Percentiles rank a stretch among this genome's conserved stretches.
phyloP scores from a whole-genome alignment of 2,797 vertebrate genomes.

The Poecilia wingei region DNA sequence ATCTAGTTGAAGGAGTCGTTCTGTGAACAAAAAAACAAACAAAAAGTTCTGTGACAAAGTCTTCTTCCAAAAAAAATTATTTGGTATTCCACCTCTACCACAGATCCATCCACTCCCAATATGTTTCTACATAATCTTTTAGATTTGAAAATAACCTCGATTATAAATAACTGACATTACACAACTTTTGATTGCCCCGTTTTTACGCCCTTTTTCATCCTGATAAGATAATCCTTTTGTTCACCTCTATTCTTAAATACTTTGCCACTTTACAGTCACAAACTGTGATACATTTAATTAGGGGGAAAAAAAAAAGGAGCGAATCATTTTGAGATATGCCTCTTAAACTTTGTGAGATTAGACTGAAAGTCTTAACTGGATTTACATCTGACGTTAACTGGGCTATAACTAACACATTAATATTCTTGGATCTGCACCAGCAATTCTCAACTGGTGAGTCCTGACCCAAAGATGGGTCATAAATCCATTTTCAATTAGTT shows the following conservation, averaged over 20 bases:
- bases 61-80: neutral
- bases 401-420: neutral
- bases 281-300: neutral
- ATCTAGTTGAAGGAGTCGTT: slow-evolving; percentile 90
- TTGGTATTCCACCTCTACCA: neutral
- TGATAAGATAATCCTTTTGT: neutral
- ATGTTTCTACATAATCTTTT: neutral
- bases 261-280: neutral
- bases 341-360: neutral
- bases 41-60: neutral
- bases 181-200: neutral
- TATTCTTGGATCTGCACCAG: neutral
- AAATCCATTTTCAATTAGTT: neutral
- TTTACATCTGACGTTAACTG: neutral
- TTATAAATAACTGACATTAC: neutral
- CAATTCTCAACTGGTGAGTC: neutral
- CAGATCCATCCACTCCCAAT: neutral
- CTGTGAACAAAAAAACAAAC: slow-evolving; percentile 68
- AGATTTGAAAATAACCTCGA: neutral
- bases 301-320: neutral
- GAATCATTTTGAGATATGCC: neutral
- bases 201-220: neutral
- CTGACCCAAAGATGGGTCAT: neutral
- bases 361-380: neutral
- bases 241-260: neutral